phyloP scores from a whole-genome alignment of 2,888 invertebrate species.

The Sesamia inferens region DNA sequence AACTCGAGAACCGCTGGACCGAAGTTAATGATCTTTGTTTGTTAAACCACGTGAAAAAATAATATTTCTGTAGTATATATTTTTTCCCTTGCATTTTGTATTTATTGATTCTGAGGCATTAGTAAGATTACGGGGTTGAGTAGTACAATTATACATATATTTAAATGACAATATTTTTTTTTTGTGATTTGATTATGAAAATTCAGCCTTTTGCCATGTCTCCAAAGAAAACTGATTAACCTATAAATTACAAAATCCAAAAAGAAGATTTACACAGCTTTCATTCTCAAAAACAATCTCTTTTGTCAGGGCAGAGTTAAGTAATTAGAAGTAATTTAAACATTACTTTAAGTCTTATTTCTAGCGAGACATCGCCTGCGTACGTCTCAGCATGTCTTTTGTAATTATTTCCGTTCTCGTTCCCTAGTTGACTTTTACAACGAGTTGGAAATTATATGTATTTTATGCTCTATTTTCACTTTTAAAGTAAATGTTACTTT shows the following conservation, averaged over 20 bases:
- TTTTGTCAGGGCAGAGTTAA: conserved; percentile 6
- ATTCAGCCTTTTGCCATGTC: too few relatives aligned
- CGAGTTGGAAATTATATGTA: conserved; percentile 13
- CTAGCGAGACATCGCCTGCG: conserved; percentile 15
- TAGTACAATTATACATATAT: too few relatives aligned
- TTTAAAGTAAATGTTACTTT: neutral
- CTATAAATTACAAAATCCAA: neutral
- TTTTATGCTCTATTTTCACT: conserved; percentile 18
- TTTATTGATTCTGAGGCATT: too few relatives aligned
- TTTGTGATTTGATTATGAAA: too few relatives aligned
- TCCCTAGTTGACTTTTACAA: conserved; percentile 23
- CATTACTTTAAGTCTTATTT: conserved; percentile 19
- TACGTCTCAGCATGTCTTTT: conserved; percentile 8
- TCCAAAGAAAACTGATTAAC: too few relatives aligned
- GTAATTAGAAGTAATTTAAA: conserved; percentile 22
- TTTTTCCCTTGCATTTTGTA: too few relatives aligned
- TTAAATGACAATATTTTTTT: too few relatives aligned
- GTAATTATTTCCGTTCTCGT: conserved; percentile 40
- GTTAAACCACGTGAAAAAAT: too few relatives aligned
- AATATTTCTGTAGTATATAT: too few relatives aligned
- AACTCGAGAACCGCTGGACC: too few relatives aligned
- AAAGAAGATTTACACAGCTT: neutral
- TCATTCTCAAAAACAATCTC: neutral
- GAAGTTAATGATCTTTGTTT: too few relatives aligned
- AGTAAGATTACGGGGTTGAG: too few relatives aligned